Evolutionary conservation across 2,888 invertebrate genomes (phyloP).

Genomic region (Clusia tigrina): DNA sequence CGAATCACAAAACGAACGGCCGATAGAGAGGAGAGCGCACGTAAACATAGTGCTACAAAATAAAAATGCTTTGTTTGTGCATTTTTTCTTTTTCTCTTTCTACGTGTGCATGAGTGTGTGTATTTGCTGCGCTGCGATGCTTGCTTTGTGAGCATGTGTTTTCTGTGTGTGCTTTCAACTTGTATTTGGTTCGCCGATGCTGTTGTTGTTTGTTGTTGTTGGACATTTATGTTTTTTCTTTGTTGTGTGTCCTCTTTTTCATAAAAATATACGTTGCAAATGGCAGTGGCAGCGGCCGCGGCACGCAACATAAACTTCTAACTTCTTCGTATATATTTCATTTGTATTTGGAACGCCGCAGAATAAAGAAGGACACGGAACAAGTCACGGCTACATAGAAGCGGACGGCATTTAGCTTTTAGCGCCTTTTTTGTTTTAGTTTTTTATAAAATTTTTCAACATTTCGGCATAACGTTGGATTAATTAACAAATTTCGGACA

Average conservation of each 20-base stretch:
- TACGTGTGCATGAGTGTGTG: neutral
- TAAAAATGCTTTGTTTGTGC: slow-evolving; percentile 10
- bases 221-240: too few relatives aligned
- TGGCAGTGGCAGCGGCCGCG: neutral
- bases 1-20: neutral
- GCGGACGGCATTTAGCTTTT: slow-evolving; percentile 59
- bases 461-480: slow-evolving; percentile 25
- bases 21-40: neutral
- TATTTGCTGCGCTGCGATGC: neutral
- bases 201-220: slow-evolving; percentile 19
- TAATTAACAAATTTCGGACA: slow-evolving; percentile 34
- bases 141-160: slow-evolving; percentile 1
- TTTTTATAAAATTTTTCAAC: slow-evolving; percentile 34
- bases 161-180: neutral
- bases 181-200: neutral
- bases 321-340: slow-evolving; percentile 46
- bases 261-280: neutral
- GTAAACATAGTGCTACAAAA: neutral
- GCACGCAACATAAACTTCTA: slow-evolving; percentile 31
- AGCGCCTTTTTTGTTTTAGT: slow-evolving; percentile 60
- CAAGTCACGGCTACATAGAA: slow-evolving; percentile 35
- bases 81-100: neutral
- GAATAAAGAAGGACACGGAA: slow-evolving; percentile 56
- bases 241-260: neutral
- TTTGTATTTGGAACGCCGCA: slow-evolving; percentile 62